phyloP scores from a whole-genome alignment of 2,888 invertebrate species.

The Epinotia bilunana region DNA sequence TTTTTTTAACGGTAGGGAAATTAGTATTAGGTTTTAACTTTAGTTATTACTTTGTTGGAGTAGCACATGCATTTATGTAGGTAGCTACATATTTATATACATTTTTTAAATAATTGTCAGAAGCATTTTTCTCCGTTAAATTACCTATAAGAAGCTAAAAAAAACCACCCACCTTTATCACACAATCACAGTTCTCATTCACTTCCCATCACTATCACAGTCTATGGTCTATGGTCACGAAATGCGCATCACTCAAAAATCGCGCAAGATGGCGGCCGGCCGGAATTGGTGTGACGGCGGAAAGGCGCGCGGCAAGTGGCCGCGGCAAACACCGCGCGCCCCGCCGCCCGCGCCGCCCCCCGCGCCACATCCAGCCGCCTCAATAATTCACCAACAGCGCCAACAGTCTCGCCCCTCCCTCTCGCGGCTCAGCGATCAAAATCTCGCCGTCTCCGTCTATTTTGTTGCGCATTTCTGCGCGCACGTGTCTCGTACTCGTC shows the following conservation, averaged over 20 bases:
- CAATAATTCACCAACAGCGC: conserved; percentile 74
- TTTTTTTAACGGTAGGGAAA: too few species aligned
- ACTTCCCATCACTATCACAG: conserved; percentile 33
- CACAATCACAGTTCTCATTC: conserved; percentile 27
- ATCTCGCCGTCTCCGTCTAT: conserved; percentile 54
- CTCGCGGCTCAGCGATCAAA: conserved; percentile 52
- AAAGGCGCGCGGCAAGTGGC: conserved; percentile 74
- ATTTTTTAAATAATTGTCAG: too few species aligned
- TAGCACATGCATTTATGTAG: too few species aligned
- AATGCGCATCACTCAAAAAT: conserved; percentile 41
- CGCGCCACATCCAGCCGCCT: conserved; percentile 70
- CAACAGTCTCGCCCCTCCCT: conserved; percentile 64
- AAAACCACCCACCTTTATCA: conserved; percentile 26
- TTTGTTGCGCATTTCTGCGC: conserved; percentile 70
- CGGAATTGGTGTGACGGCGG: conserved; percentile 74
- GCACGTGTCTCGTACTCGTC: conserved; percentile 51
- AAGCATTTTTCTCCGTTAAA: too few species aligned
- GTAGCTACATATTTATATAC: too few species aligned
- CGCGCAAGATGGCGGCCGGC: conserved; percentile 59
- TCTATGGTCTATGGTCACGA: conserved; percentile 22
- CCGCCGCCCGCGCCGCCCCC: conserved; percentile 45
- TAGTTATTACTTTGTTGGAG: too few species aligned
- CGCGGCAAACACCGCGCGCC: conserved; percentile 50
- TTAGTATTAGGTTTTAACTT: too few species aligned
- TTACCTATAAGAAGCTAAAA: neutral